Conservation (phyloP, 2,888 invertebrate species). For the Xylophagus ater region DNA sequence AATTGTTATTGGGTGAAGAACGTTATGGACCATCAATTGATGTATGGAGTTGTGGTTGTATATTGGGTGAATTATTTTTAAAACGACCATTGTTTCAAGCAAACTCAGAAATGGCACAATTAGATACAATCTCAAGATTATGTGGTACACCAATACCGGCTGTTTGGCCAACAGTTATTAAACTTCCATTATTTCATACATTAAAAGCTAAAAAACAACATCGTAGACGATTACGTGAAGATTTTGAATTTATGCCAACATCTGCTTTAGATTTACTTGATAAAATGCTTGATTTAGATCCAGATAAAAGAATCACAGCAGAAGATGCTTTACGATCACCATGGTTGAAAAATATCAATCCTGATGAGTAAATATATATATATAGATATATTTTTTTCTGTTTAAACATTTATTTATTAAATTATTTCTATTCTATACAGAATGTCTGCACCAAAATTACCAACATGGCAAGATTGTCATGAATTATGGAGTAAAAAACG, state of each 20-base stretch:
- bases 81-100: constrained; percentile 95
- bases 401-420: constrained; percentile 3
- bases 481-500: constrained; percentile 98
- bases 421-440: constrained; percentile 39
- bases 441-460: constrained; percentile 74
- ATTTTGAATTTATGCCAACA: constrained; percentile 84
- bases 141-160: constrained; percentile 96
- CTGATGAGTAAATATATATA: constrained; percentile 63
- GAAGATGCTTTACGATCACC: constrained; percentile 84
- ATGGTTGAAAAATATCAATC: constrained; percentile 86
- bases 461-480: constrained; percentile 97
- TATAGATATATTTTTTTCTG: constrained; percentile 12
- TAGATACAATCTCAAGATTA: constrained; percentile 85
- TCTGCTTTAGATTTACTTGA: constrained; percentile 84
- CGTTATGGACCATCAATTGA: constrained; percentile 95
- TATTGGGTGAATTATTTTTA: constrained; percentile 91
- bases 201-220: constrained; percentile 85
- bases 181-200: constrained; percentile 83
- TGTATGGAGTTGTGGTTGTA: constrained; percentile 99
- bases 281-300: constrained; percentile 93
- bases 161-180: constrained; percentile 93
- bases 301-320: constrained; percentile 84
- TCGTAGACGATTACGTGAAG: constrained; percentile 79
- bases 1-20: constrained; percentile 91
- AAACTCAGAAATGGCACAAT: constrained; percentile 81